Evolutionary conservation across 2,888 invertebrate species (phyloP), one percentile per base, ranked within the genome.

Genomic region (Toxonevra muliebris): DNA sequence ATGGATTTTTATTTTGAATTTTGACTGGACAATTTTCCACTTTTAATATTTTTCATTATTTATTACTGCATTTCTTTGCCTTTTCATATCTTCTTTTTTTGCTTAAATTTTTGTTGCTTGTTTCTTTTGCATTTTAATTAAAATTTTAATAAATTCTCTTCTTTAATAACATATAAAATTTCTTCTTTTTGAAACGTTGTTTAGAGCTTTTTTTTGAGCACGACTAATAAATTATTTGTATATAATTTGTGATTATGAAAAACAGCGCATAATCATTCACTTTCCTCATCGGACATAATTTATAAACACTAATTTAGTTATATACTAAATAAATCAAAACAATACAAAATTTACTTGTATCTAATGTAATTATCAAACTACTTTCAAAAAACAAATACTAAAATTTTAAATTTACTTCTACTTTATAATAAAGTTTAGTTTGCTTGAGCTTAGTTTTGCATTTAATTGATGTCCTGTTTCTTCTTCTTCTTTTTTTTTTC

Each of bases 121-220:
- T 77, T 76, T 77, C 73, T 79, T 74, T 48, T 48, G 58, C 59
- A 58, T 40, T n/a, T 53, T 50, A 40, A 50, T 53, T 65, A 13
- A 41, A 42, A 59, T 50, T 65, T 52, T 59, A 43, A 73, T 69
- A 76, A 73, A 70, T 69, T 73, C 72, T 74, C 72, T 73, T 74
- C 72, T 74, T 73, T 74, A 72, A 73, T 74, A 73, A 71, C 65
- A 71, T 69, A 71, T 67, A 70, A 66, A 68, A 68, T 63, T 69
- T 61, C 54, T 66, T 69, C 66, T 71, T 72, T 72, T 70, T 76
- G 30, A 57, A 67, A 55, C 65, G 19, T 61, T 58, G 58, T 67
- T 74, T 76, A 77, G 76, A 82, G 79, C 77, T 79, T 79, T 79
- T 75, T 79, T 77, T 73, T 73, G 81, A 82, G 82, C 83, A 81